Percentiles rank a stretch among this genome's conserved stretches.
These are phyloP conservation scores for Didymodactylos carnosus DNA, from an alignment of 2,888 invertebrate genomes.

Conservation along the genomic window DNA sequence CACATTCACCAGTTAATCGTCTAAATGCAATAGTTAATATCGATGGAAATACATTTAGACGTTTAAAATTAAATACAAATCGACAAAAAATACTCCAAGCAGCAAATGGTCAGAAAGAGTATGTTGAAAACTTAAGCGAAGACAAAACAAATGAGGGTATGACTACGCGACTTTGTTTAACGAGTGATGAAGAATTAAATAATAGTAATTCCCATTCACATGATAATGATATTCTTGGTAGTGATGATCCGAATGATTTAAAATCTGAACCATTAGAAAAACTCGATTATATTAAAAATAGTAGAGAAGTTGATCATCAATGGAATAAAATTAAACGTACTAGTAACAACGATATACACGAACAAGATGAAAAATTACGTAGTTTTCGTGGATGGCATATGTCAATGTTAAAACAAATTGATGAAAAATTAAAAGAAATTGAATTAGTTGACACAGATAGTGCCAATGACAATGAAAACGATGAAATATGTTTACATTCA, in stretches of 20 bases:
- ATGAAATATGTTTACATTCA: no score
- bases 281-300: no score
- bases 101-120: no score
- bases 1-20: not conserved
- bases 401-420: not conserved
- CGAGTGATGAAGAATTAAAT: not conserved
- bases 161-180: no score
- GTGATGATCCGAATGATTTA: not conserved
- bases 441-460: not conserved
- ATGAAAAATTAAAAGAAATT: not conserved
- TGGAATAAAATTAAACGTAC: not conserved
- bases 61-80: no score
- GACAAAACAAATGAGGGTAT: not conserved
- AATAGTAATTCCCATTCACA: not conserved
- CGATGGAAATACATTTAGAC: not conserved
- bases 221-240: not conserved
- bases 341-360: not conserved
- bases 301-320: not conserved
- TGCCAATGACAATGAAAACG: not conserved
- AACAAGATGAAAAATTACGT: not conserved
- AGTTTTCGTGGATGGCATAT: not conserved
- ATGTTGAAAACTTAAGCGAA: not conserved
- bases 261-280: not conserved
- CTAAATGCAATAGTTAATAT: not conserved
- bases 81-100: no score